Base-by-base conservation (phyloP, 1,140 invertebrate species). In the Sipha flava region DNA sequence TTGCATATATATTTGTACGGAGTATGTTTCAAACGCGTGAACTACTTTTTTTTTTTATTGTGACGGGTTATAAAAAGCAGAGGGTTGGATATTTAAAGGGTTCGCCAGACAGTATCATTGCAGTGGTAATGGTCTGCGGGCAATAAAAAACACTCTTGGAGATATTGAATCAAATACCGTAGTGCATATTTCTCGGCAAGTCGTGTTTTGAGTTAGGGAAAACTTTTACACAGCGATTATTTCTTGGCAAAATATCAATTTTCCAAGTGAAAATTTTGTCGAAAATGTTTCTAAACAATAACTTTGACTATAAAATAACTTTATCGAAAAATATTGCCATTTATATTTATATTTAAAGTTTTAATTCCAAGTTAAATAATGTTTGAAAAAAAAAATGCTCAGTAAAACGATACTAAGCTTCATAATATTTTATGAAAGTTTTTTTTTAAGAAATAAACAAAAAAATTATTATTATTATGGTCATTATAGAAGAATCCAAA, bases 101-200 rank as follows among this genome's bases (percentile, higher is more conserved):
- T 77, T 77, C 73, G 34, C 73, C 52, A 77, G 73, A 77, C 73
- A 77, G 73, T 77, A 77, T 57, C 73, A 77, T 57, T 77, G 73
- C 73, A 59, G 21, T 77, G 52, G 49, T 77, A 77, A 77, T 77
- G 73, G 73, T 77, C 73, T 59, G 73, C 73, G 29, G 52, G 73
- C 73, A 57, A 77, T 77, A 77, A 77, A 77, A 77, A 77, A 77
- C 73, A 77, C 73, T 77, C 73, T 77, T 77, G 73, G 52, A 4
- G 73, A 77, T 77, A 77, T 77, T 77, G 73, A 77, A 77, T 77
- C 73, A 77, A 77, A 77, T 59, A 59, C 52, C 73, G 34, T 23
- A 34, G 49, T 77, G 16, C 57, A 77, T 77, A 77, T 73, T 73
- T 26, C 34, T 37, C 52, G 73, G 49, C n/a, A 40, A 59, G 34